phyloP scores from a whole-genome alignment of 2,113 vertebrate genomes.

The Haemorhous mexicanus region DNA sequence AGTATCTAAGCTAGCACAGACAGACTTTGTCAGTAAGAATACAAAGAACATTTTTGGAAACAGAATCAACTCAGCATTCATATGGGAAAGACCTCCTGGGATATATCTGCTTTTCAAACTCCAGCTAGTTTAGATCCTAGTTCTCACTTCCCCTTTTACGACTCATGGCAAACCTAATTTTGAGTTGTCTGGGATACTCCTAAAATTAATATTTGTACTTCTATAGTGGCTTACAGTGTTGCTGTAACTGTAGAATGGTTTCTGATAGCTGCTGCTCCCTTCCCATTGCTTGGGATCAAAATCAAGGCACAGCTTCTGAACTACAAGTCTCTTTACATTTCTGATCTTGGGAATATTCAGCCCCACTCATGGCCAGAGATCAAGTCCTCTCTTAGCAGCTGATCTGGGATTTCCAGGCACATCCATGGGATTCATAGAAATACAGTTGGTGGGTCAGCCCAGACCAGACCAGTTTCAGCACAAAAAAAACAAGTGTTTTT shows the following conservation, averaged over 20 bases:
- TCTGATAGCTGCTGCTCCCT: background rate
- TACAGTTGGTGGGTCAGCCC: background rate
- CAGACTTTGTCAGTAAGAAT: background rate
- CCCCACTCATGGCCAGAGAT: background rate
- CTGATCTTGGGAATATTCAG: background rate
- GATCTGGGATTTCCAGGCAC: background rate
- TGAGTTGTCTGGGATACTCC: background rate
- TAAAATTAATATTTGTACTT: background rate
- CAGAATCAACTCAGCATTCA: background rate
- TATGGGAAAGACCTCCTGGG: background rate
- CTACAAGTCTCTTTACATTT: background rate
- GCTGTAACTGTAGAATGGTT: background rate
- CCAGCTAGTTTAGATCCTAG: background rate
- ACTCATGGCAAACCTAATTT: background rate
- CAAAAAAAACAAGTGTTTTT: background rate
- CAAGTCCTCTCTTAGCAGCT: background rate
- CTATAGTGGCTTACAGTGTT: background rate
- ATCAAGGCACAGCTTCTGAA: background rate
- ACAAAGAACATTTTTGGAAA: background rate
- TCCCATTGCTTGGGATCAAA: background rate
- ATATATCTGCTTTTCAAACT: background rate
- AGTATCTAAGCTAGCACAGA: background rate
- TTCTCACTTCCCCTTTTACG: fast-evolving
- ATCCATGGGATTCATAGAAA: background rate
- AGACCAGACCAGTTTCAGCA: background rate